Base-by-base conservation (phyloP, 2,113 vertebrate species). In the Holacanthus passer region DNA sequence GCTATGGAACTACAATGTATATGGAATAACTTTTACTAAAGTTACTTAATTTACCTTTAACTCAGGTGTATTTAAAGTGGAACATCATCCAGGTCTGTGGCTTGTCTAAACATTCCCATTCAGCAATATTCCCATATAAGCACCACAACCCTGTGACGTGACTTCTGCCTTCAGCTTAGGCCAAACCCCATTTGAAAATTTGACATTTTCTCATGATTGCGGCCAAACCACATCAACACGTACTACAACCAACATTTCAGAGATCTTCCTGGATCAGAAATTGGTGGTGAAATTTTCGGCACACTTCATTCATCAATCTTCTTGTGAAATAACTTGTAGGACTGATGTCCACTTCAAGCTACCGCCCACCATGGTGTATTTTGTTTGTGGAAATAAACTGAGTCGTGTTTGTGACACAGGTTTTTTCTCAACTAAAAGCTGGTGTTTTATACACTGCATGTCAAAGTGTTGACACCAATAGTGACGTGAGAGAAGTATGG, bases 191-290 rank as follows among this genome's bases (percentile, higher is more conserved):
- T 27, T n/a, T 17, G 10, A 56, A 24, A 83, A 55, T 1, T 0
- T 20, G 0, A 2, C 12, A 14, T 47, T 79, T 14, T 1, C 37
- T 41, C 27, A 5, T 3, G 7, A 55, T 0, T 4, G 48, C 2
- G 8, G 9, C 0, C n/a, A 31, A 73, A 29, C 1, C 0, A 4
- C 0, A n/a, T 10, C 53, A 8, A 52, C 1, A 22, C 5, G 6
- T 0, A 45, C 0, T 9, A 6, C 0, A 81, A 13, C 4, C 1
- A 24, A 1, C 5, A 50, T 55, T 1, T 0, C 3, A 6, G 2
- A n/a, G 3, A 0, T 58, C 2, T 4, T 5, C 7, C 2, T 0
- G 3, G 3, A 60, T 0, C 2, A 14, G 1, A 8, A 0, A 20
- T 4, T 0, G 35, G 3, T 19, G 2, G 11, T 20, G 24, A 63